Evolutionary conservation across 2,888 invertebrate species (phyloP), one percentile per base, ranked within the genome.

Genomic region (Scaptomyza cyrtandrae): DNA sequence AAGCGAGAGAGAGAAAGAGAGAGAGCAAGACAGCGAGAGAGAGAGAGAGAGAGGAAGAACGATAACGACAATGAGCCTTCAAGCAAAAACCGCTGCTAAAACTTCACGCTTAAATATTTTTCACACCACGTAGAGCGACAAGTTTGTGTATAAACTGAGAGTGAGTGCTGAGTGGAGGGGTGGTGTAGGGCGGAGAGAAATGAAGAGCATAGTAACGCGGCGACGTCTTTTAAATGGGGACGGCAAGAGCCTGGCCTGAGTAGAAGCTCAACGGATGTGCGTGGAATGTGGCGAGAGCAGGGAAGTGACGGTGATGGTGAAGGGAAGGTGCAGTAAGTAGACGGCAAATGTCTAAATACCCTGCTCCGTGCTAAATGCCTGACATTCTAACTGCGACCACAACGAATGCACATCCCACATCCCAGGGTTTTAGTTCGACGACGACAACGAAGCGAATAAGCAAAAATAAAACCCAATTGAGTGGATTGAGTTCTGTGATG

Each of bases 71-170:
- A 87, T 85, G 84, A 85, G 88, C 88, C 85, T 85, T 82, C 86
- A 71, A 87, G 85, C 80, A 83, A 87, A 85, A 85, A 87, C 86
- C 85, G 88, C 88, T 85, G 85, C 86, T 87, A 87, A 85, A 85
- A 85, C 84, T 85, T 87, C 80, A 85, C 76, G 85, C 88, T 85
- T 87, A 85, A 85, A 85, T 87, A 85, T 85, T 85, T 85, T 85
- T 85, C 85, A 86, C 88, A 85, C 85, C 86, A 86, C 86, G 76
- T 75, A 70, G 86, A 72, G 86, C 85, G 88, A 80, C 85, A 87
- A 87, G 88, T 86, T 85, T 87, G 88, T 67, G 63, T 67, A 50
- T 35, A 67, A 70, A 48, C 49, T 16, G 59, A 45, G 56, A 58
- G 44, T 49, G 59, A 54, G 9, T 44, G 52, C 2, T n/a, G 6